These are phyloP conservation scores for Plebejus argus DNA, from an alignment of 2,888 invertebrate species.

Conservation along the genomic window DNA sequence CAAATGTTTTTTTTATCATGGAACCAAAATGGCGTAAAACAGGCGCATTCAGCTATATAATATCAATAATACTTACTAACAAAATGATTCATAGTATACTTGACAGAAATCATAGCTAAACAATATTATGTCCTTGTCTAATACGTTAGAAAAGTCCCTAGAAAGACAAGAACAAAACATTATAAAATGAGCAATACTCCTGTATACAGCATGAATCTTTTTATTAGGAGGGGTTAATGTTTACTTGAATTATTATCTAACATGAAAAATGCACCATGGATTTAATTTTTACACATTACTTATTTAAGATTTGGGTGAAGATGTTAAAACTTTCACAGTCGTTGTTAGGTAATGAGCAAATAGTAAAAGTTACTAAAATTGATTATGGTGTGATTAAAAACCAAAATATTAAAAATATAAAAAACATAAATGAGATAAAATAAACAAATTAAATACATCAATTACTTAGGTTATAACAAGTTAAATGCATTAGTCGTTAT, in stretches of 20 bases:
- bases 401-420: background rate
- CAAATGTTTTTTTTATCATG: background rate
- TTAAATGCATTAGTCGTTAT: background rate
- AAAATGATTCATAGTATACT: background rate
- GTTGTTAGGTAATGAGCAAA: constrained; percentile 15
- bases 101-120: too few species aligned
- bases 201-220: background rate
- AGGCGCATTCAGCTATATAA: background rate
- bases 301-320: background rate
- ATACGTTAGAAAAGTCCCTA: too few species aligned
- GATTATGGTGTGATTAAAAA: background rate
- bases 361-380: constrained; percentile 3
- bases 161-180: too few species aligned
- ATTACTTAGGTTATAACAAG: background rate
- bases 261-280: constrained; percentile 9
- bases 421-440: background rate
- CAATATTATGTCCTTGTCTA: too few species aligned
- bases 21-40: background rate
- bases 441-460: background rate
- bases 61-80: background rate
- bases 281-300: background rate
- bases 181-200: too few species aligned
- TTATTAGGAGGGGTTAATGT: background rate
- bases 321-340: background rate
- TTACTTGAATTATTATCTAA: background rate